Conservation (phyloP, 2,797 vertebrate genomes). For the Typhlichthys eigenmanni region DNA sequence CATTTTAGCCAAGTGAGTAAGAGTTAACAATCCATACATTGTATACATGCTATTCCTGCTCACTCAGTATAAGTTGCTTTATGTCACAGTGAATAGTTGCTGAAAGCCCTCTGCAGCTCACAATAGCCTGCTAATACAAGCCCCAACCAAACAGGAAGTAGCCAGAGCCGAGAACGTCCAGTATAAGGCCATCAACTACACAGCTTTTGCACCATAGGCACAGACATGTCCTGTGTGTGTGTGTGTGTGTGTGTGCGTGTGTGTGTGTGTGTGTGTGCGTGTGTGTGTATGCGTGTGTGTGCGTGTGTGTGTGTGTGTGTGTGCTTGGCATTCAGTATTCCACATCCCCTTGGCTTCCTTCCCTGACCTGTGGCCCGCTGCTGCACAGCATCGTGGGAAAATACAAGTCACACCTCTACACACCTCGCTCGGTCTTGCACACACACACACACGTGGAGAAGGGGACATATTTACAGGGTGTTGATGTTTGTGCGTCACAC, state of each 20-base stretch:
- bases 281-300: slow-evolving; percentile 8
- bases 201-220: slow-evolving; percentile 49
- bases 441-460: slow-evolving; percentile 36
- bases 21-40: neutral
- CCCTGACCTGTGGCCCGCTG: slow-evolving; percentile 48
- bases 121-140: slow-evolving; percentile 60
- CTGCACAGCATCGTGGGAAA: slow-evolving; percentile 79
- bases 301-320: slow-evolving; percentile 18
- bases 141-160: slow-evolving; percentile 77
- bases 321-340: slow-evolving; percentile 52
- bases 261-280: slow-evolving; percentile 21
- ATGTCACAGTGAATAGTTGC: slow-evolving; percentile 52
- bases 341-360: slow-evolving; percentile 70
- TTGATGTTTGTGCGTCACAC: slow-evolving; percentile 43
- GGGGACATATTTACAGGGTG: slow-evolving; percentile 62
- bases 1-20: too few relatives aligned
- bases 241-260: slow-evolving; percentile 11
- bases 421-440: slow-evolving; percentile 24
- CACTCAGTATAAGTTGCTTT: slow-evolving; percentile 21
- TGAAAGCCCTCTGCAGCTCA: slow-evolving; percentile 47
- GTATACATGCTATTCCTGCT: neutral
- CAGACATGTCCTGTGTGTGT: slow-evolving; percentile 35
- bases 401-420: slow-evolving; percentile 54
- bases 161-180: slow-evolving; percentile 80
- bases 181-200: slow-evolving; percentile 65